These are phyloP conservation scores for Luidia sarsii DNA, from an alignment of 53 echinoderm and acorn worm species.

Conservation along the genomic window DNA sequence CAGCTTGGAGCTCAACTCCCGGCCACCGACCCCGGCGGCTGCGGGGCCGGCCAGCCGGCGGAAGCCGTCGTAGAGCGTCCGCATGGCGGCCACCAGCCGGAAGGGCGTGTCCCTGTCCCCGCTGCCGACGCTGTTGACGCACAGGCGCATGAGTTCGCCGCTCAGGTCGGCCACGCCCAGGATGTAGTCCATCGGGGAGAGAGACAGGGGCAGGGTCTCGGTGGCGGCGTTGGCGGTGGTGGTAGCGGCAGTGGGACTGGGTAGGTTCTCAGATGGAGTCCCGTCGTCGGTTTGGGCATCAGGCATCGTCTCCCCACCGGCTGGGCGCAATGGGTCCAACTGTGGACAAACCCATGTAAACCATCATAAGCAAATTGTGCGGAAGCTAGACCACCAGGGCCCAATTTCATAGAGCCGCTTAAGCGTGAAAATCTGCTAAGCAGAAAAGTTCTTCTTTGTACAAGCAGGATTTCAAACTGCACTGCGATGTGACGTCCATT, in stretches of 20 bases:
- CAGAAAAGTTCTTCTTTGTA: no score
- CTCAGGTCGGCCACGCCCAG: constrained; percentile 93
- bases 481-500: no score
- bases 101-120: constrained; percentile 83
- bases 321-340: not conserved
- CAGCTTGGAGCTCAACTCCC: constrained; percentile 83
- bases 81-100: constrained; percentile 70
- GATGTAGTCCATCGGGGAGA: constrained; percentile 84
- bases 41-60: constrained; percentile 76
- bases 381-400: no score
- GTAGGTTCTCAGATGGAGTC: not conserved
- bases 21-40: no score
- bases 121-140: constrained; percentile 84
- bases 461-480: no score
- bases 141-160: constrained; percentile 93
- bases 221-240: no score
- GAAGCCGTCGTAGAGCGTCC: constrained; percentile 77
- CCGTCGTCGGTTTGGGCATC: constrained; percentile 13
- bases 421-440: no score
- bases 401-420: no score
- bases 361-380: no score
- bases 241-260: no score
- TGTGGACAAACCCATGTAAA: no score
- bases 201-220: constrained; percentile 21
- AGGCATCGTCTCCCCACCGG: not conserved